phyloP scores from a whole-genome alignment of 2,797 vertebrate genomes.

The Allobates femoralis region DNA sequence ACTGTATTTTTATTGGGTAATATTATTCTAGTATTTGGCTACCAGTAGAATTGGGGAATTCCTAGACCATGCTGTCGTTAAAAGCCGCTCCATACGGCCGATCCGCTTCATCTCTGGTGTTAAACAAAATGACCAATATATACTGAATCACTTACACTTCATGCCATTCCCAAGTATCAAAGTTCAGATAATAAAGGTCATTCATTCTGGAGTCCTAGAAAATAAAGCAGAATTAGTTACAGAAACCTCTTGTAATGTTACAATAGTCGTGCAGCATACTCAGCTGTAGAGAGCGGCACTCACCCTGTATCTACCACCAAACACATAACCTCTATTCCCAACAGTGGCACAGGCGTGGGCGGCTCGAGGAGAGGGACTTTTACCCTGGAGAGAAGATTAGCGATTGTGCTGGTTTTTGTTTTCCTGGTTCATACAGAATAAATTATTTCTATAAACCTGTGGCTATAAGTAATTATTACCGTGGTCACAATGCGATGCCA shows the following conservation, averaged over 20 bases:
- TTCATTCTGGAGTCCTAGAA: constrained; percentile 90
- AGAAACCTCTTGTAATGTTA: background rate
- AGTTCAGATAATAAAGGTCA: constrained; percentile 90
- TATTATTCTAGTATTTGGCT: too few relatives aligned
- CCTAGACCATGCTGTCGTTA: too few relatives aligned
- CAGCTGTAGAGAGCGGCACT: constrained; percentile 53
- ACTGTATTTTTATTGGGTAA: too few relatives aligned
- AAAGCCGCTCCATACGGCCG: too few relatives aligned
- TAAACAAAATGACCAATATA: background rate
- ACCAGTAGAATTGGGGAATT: too few relatives aligned
- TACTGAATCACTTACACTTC: constrained; percentile 84
- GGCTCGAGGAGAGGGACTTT: constrained; percentile 88
- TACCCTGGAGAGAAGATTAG: constrained; percentile 78
- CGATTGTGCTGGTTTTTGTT: background rate
- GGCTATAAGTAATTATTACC: constrained; percentile 73
- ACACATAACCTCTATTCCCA: constrained; percentile 91
- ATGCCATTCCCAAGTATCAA: constrained; percentile 95
- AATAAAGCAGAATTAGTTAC: constrained; percentile 4
- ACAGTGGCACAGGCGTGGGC: constrained; percentile 93
- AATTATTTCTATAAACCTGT: background rate
- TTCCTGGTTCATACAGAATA: background rate
- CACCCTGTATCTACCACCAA: constrained; percentile 93
- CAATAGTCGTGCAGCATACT: background rate
- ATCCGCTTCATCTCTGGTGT: too few relatives aligned
- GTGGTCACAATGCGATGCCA: constrained; percentile 93